Evolutionary conservation across 2,797 vertebrate species (phyloP).

Genomic region (Anguilla obscura): DNA sequence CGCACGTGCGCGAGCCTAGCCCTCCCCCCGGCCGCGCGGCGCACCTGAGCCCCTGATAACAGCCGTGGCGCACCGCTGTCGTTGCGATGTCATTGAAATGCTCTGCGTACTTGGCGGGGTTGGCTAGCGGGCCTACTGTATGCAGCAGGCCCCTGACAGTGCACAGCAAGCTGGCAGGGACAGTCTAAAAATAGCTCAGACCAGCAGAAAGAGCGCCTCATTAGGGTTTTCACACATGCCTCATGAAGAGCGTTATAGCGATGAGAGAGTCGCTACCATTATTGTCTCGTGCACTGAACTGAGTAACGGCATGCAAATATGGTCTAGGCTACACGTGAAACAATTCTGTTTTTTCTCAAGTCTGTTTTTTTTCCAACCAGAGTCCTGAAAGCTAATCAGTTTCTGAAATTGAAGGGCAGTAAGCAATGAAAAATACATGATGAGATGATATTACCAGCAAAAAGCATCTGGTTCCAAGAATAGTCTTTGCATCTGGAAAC

Average conservation of each 20-base stretch:
- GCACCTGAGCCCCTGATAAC: not conserved
- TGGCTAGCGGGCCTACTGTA: not conserved
- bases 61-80: not conserved
- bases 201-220: not conserved
- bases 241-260: not conserved
- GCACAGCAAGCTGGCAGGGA: conserved; percentile 16
- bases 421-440: conserved; percentile 23
- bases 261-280: not conserved
- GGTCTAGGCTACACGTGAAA: not conserved
- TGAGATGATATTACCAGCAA: not conserved
- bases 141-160: conserved; percentile 15
- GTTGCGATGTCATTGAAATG: not conserved
- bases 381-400: too few relatives aligned
- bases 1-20: not conserved
- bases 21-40: not conserved
- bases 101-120: not conserved
- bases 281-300: not conserved
- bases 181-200: conserved; percentile 14
- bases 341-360: not conserved
- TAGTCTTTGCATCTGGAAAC: conserved; percentile 18
- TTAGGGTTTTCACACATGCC: not conserved
- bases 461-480: not conserved
- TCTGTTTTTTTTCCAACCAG: not conserved
- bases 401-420: conserved; percentile 9
- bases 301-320: not conserved